phyloP scores from a whole-genome alignment of 2,888 invertebrate genomes.

The Lasioglossum malachurum region DNA sequence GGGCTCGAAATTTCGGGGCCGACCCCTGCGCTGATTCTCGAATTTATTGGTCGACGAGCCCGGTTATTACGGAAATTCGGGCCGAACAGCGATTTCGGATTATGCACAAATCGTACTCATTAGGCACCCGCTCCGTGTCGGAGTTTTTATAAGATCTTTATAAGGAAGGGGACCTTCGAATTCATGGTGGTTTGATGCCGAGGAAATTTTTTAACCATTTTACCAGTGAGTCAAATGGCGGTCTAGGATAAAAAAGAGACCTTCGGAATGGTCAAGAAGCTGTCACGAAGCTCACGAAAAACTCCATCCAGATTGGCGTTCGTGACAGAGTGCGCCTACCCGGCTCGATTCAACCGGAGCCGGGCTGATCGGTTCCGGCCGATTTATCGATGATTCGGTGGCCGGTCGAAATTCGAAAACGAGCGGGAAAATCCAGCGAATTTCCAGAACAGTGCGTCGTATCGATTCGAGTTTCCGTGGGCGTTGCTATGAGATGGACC shows the following conservation, averaged over 20 bases:
- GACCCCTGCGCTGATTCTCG: conserved; percentile 46
- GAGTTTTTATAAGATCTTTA: neutral
- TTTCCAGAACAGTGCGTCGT: conserved; percentile 84
- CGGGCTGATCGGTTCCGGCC: neutral
- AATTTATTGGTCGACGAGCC: conserved; percentile 44
- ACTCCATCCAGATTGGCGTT: neutral
- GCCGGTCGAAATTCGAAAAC: conserved; percentile 76
- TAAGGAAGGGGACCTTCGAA: neutral
- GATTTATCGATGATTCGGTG: conserved; percentile 2
- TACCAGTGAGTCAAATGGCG: no score
- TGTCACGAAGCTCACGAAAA: neutral
- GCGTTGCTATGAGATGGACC: conserved; percentile 85
- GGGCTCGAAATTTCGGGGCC: conserved; percentile 34
- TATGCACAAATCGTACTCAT: neutral
- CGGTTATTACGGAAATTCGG: conserved; percentile 57
- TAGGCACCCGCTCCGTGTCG: neutral
- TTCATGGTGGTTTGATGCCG: neutral
- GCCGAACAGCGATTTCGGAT: neutral
- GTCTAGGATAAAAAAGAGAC: no score
- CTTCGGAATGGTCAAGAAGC: no score
- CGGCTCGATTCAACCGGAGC: neutral
- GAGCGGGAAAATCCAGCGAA: conserved; percentile 79
- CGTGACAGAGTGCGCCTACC: neutral
- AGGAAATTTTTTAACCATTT: neutral
- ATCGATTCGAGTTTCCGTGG: conserved; percentile 85